Evolutionary conservation across 2,797 vertebrate genomes (phyloP).

Genomic region (Tympanoctomys barrerae): DNA sequence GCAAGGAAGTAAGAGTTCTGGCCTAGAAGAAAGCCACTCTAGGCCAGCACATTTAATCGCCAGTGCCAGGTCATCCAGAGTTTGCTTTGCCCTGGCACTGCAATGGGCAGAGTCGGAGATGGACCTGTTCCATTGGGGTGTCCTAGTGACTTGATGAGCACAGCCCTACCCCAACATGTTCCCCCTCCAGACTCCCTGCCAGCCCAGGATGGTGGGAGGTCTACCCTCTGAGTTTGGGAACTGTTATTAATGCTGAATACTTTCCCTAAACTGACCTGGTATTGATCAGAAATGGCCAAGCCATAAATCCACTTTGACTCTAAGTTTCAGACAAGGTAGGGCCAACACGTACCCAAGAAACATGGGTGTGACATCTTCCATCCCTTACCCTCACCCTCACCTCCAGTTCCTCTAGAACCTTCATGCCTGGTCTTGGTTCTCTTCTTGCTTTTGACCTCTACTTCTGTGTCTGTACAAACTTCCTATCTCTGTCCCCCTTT

Average conservation of each 20-base stretch:
- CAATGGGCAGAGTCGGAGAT: neutral
- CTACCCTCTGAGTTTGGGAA: neutral
- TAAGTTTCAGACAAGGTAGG: neutral
- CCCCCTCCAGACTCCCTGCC: neutral
- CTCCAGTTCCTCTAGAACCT: neutral
- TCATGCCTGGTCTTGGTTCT: neutral
- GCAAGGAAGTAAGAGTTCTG: neutral
- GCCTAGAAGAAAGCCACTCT: neutral
- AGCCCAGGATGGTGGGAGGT: neutral
- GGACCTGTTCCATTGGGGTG: neutral
- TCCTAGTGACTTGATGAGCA: neutral
- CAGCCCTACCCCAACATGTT: neutral
- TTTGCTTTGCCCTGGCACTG: neutral
- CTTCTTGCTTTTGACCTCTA: neutral
- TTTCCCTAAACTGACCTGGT: neutral
- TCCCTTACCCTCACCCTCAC: fast-evolving
- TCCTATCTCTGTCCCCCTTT: neutral
- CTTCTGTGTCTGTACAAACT: neutral
- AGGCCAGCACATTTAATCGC: neutral
- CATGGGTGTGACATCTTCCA: neutral
- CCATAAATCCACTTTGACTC: neutral
- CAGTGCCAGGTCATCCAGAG: neutral
- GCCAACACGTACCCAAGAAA: neutral
- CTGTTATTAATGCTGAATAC: neutral
- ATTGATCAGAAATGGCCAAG: neutral